Base-by-base conservation (phyloP, 1,140 invertebrate genomes). In the Caenorhabditis briggsae region DNA sequence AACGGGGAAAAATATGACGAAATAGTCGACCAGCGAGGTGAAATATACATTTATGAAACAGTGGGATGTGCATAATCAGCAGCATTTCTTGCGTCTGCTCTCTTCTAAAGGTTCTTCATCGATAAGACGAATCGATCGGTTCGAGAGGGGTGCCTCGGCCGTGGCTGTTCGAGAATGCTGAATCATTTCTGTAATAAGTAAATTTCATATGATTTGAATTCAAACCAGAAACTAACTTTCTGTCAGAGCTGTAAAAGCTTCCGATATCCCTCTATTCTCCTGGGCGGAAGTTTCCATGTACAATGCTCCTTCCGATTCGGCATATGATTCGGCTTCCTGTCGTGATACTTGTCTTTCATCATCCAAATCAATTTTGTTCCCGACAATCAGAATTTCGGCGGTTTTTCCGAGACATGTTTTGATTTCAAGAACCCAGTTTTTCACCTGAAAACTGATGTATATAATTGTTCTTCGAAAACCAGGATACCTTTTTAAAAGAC, bases 361-460 rank as follows among this genome's bases (percentile, higher is more conserved):
- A 92, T 98, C 97, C 91, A 99, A 93, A 94, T 99, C 98, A 91
- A 96, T 95, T 95, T 99, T 99, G 93, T 99, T 99, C 64, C 97
- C 98, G 87, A 96, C 96, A 93, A 99, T 98, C 70, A 95, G 95
- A 55, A 99, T 93, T 90, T 95, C 95, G 89, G 98, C 96, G 89
- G 98, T 96, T 90, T 95, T 95, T 8, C 97, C 97, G 16, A 98
- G 94, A 95, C 99, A 98, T 93, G 97, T 97, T 88, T 96, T 95
- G 65, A 99, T 93, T 93, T 99, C 98, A 92, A 97, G 97, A 9
- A 99, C 97, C 98, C 98, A 99, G 92, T 95, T 97, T 94, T 98
- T 97, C 0, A 97, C 96, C 96, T 97, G 90, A 94, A 82, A 55
- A 53, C 83, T 87, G 82, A 86, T 56, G 53, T 33, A 18, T 55